Evolutionary conservation across 1,140 invertebrate genomes (phyloP).

Genomic region (Lucilia sericata): DNA sequence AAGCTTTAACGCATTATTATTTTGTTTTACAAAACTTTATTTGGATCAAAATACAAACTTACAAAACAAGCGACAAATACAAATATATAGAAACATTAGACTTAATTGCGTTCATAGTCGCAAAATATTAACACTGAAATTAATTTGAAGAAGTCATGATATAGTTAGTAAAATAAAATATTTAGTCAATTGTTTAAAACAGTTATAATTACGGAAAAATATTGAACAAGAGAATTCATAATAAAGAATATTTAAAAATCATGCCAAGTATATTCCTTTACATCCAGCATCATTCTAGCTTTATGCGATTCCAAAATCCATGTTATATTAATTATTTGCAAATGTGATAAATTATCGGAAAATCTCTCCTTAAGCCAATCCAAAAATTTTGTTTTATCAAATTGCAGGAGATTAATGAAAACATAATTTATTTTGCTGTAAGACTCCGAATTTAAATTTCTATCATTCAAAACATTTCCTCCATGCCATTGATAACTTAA

Average conservation of each 20-base stretch:
- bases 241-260: constrained; percentile 29
- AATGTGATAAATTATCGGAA: not conserved
- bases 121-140: no score
- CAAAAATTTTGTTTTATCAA: constrained; percentile 45
- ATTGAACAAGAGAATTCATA: no score
- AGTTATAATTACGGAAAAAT: no score
- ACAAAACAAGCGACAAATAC: no score
- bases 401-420: constrained; percentile 34
- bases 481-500: constrained; percentile 45
- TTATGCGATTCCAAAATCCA: constrained; percentile 48
- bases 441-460: constrained; percentile 2
- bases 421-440: constrained; percentile 32
- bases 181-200: no score
- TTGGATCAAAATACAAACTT: no score
- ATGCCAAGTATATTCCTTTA: constrained; percentile 43
- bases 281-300: constrained; percentile 23
- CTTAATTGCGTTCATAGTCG: no score
- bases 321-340: constrained; percentile 48
- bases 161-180: no score
- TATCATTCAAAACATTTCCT: constrained; percentile 5
- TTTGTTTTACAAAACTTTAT: no score
- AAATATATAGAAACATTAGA: no score
- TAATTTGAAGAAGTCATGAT: no score
- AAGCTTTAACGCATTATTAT: no score
- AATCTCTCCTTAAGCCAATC: constrained; percentile 44